Conservation (phyloP, 2,797 vertebrate species). For the Helarctos malayanus region DNA sequence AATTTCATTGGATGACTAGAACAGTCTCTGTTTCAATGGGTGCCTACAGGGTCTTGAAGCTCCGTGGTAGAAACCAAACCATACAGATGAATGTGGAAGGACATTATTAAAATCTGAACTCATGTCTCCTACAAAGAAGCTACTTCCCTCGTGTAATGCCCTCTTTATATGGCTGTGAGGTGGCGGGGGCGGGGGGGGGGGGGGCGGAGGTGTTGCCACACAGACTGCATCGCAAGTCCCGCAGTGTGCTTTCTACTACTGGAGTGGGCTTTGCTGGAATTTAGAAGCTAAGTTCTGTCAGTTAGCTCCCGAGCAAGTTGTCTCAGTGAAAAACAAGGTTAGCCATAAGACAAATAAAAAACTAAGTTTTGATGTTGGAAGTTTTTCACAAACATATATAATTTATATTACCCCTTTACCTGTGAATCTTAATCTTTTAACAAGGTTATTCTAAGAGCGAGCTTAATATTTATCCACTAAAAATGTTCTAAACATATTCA, state of each 20-base stretch:
- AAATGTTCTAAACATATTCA: background rate
- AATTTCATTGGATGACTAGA: background rate
- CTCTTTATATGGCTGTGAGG: background rate
- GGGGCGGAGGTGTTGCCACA: too few relatives aligned
- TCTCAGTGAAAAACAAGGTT: background rate
- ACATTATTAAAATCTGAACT: background rate
- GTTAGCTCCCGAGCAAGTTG: background rate
- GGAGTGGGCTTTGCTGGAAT: background rate
- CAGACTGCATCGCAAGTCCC: too few relatives aligned
- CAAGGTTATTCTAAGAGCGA: background rate
- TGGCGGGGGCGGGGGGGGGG: background rate
- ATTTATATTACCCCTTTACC: background rate
- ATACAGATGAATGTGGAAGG: background rate
- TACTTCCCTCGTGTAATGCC: background rate
- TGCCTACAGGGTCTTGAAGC: background rate
- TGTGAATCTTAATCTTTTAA: background rate
- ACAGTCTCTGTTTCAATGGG: background rate
- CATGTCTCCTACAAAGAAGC: background rate
- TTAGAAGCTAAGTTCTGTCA: background rate
- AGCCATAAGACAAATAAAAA: background rate
- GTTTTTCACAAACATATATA: background rate
- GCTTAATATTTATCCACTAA: background rate
- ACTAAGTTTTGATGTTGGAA: background rate
- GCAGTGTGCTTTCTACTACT: background rate
- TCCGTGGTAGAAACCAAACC: background rate